These are phyloP conservation scores for Pseudomugil tenellus DNA, from an alignment of 2,797 vertebrate genomes.

Conservation along the genomic window DNA sequence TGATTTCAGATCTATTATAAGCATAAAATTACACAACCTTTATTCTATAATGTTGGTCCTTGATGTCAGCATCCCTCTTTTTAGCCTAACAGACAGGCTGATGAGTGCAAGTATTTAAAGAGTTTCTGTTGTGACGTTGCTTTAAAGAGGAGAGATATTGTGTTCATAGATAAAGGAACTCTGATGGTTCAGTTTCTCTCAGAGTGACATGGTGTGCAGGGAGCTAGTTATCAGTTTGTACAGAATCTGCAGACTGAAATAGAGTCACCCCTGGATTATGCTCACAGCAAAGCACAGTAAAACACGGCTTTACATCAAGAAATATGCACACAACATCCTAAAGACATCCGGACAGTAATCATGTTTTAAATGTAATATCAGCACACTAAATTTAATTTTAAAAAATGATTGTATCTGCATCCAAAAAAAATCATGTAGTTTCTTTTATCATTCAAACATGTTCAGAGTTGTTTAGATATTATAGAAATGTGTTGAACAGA, in stretches of 20 bases:
- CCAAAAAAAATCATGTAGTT: too few relatives aligned
- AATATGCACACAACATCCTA: not conserved
- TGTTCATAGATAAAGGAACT: conserved; percentile 28
- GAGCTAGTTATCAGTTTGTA: not conserved
- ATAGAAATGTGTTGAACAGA: too few relatives aligned
- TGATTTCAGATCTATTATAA: conserved; percentile 3
- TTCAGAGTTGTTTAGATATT: too few relatives aligned
- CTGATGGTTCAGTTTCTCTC: conserved; percentile 12
- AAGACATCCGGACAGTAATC: not conserved
- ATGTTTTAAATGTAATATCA: not conserved
- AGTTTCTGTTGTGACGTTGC: conserved; percentile 39
- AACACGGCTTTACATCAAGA: not conserved
- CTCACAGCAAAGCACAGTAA: conserved; percentile 12
- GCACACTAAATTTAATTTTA: too few relatives aligned
- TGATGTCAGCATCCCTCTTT: conserved; percentile 7
- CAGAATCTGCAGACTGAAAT: not conserved
- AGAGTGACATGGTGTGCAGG: not conserved
- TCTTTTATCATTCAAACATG: too few relatives aligned
- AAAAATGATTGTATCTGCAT: too few relatives aligned
- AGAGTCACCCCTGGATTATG: conserved; percentile 12
- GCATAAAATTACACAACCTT: conserved; percentile 1
- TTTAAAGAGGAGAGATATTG: conserved; percentile 36
- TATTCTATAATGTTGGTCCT: conserved; percentile 8
- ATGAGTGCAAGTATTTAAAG: conserved; percentile 70
- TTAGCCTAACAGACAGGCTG: conserved; percentile 26